Evolutionary conservation across 2,888 invertebrate genomes (phyloP).

Genomic region (Conomelus anceps): DNA sequence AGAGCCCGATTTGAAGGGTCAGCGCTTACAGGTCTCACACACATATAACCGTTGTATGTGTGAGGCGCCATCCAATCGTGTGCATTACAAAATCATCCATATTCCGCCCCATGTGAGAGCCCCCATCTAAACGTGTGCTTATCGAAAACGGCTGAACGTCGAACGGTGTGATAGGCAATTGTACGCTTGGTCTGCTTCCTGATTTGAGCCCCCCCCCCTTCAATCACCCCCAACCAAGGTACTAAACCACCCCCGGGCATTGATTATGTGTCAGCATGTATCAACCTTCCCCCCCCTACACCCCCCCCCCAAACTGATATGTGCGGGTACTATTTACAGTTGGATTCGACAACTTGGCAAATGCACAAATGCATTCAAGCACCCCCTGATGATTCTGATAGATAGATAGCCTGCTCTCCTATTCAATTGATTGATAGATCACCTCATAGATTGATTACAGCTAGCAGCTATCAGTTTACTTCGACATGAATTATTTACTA

Average conservation of each 20-base stretch:
- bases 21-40: too few relatives aligned
- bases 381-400: neutral
- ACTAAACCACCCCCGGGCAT: neutral
- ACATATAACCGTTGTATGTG: too few relatives aligned
- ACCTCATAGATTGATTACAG: too few relatives aligned
- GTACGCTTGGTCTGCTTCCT: neutral
- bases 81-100: too few relatives aligned
- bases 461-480: too few relatives aligned
- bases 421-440: too few relatives aligned
- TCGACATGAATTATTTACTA: too few relatives aligned
- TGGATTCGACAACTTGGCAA: neutral
- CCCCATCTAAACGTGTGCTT: neutral
- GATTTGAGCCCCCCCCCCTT: neutral
- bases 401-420: neutral
- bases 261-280: neutral
- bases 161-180: neutral
- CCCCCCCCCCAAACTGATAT: neutral
- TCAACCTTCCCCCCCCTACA: neutral
- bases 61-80: too few relatives aligned
- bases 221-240: neutral
- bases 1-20: too few relatives aligned
- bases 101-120: neutral
- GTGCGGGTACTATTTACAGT: neutral
- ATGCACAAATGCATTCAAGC: neutral
- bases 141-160: neutral